These are phyloP conservation scores for Drosophila anomelani DNA, from an alignment of 2,888 invertebrate species.

Conservation along the genomic window DNA sequence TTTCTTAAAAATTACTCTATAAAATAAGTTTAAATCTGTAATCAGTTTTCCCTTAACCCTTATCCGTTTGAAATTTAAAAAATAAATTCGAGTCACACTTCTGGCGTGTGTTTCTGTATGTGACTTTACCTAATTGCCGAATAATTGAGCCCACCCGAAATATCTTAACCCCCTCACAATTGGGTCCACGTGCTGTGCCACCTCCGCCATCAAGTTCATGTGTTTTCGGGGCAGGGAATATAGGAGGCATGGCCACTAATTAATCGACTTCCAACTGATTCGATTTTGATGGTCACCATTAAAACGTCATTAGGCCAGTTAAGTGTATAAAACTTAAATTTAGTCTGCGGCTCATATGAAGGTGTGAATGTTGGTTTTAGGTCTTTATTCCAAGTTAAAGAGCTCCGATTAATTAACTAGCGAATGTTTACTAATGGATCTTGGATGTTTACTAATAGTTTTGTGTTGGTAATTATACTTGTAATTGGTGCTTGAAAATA, in stretches of 20 bases:
- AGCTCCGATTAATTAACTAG: conserved; percentile 34
- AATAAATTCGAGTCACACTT: conserved; percentile 33
- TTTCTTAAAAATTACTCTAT: not conserved
- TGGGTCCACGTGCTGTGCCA: conserved; percentile 68
- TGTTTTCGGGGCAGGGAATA: conserved; percentile 12
- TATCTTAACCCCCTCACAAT: conserved; percentile 29
- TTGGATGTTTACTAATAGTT: conserved; percentile 19
- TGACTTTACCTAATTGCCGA: conserved; percentile 71
- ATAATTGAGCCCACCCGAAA: conserved; percentile 65
- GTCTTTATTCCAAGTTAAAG: conserved; percentile 26
- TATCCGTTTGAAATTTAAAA: not conserved
- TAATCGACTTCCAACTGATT: conserved; percentile 80
- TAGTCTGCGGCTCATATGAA: conserved; percentile 26
- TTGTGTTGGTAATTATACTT: conserved; percentile 4
- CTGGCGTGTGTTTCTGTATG: conserved; percentile 37
- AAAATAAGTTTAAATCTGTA: not conserved
- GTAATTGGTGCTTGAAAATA: not conserved
- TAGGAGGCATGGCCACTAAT: conserved; percentile 62
- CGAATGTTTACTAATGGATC: conserved; percentile 17
- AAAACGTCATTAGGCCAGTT: conserved; percentile 74
- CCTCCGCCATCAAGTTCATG: conserved; percentile 31
- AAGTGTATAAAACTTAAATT: conserved; percentile 67
- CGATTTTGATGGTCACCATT: conserved; percentile 77
- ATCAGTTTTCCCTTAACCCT: not conserved
- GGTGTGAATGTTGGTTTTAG: conserved; percentile 37